Conservation (phyloP, 2,888 invertebrate species). For the Holacanthella duospinosa region DNA sequence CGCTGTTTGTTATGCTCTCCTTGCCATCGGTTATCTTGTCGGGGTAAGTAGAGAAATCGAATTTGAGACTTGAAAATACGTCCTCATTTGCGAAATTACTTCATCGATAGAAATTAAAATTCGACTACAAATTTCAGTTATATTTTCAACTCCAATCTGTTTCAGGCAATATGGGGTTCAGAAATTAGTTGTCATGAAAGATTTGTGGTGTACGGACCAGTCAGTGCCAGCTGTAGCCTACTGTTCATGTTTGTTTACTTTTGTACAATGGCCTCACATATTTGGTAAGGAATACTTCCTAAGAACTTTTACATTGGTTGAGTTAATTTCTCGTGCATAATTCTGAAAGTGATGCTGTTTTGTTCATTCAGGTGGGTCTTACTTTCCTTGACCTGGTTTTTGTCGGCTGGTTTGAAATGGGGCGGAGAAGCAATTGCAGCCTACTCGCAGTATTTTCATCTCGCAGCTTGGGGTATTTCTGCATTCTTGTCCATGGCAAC, state of each 20-base stretch:
- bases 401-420: conserved; percentile 94
- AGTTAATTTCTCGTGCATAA: not conserved
- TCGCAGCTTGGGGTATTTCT: conserved; percentile 95
- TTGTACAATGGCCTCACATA: conserved; percentile 51
- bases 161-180: conserved; percentile 36
- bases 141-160: not conserved
- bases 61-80: not conserved
- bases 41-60: conserved; percentile 41
- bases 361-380: conserved; percentile 71
- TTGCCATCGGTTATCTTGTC: conserved; percentile 76
- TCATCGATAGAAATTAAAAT: not conserved
- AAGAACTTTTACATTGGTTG: conserved; percentile 1
- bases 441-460: conserved; percentile 92
- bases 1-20: conserved; percentile 90
- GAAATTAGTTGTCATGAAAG: conserved; percentile 36
- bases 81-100: too few relatives aligned
- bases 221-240: conserved; percentile 61
- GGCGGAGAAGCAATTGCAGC: conserved; percentile 96
- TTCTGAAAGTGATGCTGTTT: conserved; percentile 3
- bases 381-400: conserved; percentile 88
- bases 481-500: conserved; percentile 91
- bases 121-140: not conserved
- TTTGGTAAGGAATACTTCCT: conserved; percentile 40
- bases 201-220: conserved; percentile 33
- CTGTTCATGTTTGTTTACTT: conserved; percentile 93